Evolutionary conservation across 2,888 invertebrate genomes (phyloP), one percentile per base, ranked within the genome.

Genomic region (Smittia sp.): DNA sequence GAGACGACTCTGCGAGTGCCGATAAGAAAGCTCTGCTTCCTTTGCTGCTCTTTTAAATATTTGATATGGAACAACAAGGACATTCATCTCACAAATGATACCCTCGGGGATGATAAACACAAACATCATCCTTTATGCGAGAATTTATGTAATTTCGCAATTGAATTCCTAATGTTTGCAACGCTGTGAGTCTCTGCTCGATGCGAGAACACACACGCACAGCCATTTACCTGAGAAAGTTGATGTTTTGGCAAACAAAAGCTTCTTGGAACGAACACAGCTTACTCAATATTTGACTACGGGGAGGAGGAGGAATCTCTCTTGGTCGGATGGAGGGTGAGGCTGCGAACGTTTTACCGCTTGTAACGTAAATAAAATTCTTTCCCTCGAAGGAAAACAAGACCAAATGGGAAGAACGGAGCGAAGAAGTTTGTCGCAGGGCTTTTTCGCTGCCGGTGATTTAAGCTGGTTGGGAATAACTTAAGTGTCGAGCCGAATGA

Each of bases 141-240:
- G n/a, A 46, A 69, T 69, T 54, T 69, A 52, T 69, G 27, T 54
- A 54, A 69, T 69, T 54, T n/a, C 11, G 27, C 25, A 69, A 69
- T 69, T 69, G 69, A 54, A 69, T 69, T 54, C 52, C 52, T 52
- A 20, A 54, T 69, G 69, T 69, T 69, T 69, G n/a, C 54, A 27
- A 54, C 18, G 9, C 9, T 32, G 32, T 32, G 32, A 32, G 41
- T 46, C 11, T 22, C 18, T 39, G n/a, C n/a, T 67, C 18, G 9
- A 15, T 39, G 7, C 39, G 7, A 9, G 15, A 18, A n/a, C 52
- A 46, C n/a, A 46, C 52, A 18, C 52, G 18, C 11, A 46, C 52
- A 46, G 32, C 32, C 32, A 32, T 32, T 32, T 32, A 32, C 32
- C 32, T 32, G 32, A 32, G 32, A 32, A 32, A 32, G 3, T 32